Conservation (phyloP, 2,113 vertebrate genomes). For the Dascyllus trimaculatus region DNA sequence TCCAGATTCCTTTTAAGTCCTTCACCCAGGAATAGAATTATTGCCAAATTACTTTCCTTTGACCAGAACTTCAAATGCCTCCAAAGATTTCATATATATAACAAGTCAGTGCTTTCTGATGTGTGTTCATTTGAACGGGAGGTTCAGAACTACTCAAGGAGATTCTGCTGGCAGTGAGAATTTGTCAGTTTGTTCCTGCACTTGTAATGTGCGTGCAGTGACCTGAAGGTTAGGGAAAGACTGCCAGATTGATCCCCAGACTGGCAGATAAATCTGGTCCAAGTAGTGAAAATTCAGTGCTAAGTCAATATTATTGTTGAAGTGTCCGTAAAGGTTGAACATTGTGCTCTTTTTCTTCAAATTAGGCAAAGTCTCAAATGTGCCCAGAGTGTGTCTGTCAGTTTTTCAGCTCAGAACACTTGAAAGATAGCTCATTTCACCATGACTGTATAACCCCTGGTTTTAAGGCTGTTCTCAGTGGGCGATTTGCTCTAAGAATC, state of each 20-base stretch:
- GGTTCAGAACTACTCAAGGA: slow-evolving; percentile 6
- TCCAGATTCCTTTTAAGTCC: not conserved
- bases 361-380: too few species aligned
- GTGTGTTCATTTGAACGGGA: slow-evolving; percentile 31
- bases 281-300: not conserved
- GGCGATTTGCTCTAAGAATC: too few species aligned
- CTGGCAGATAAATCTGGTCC: not conserved
- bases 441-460: too few species aligned
- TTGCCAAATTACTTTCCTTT: not conserved
- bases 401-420: too few species aligned
- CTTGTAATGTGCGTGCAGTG: not conserved
- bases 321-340: too few species aligned
- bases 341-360: too few species aligned
- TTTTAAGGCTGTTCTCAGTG: too few species aligned
- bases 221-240: slow-evolving; percentile 9
- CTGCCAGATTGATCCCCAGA: not conserved
- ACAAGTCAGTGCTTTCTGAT: slow-evolving; percentile 4
- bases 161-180: not conserved
- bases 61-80: not conserved
- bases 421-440: too few species aligned
- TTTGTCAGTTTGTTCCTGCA: slow-evolving; percentile 2
- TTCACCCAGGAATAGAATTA: slow-evolving; percentile 11
- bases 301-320: too few species aligned
- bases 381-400: too few species aligned
- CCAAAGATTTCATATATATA: slow-evolving; percentile 9